Conservation (phyloP, 2,888 invertebrate genomes). For the Calameuta idolon region DNA sequence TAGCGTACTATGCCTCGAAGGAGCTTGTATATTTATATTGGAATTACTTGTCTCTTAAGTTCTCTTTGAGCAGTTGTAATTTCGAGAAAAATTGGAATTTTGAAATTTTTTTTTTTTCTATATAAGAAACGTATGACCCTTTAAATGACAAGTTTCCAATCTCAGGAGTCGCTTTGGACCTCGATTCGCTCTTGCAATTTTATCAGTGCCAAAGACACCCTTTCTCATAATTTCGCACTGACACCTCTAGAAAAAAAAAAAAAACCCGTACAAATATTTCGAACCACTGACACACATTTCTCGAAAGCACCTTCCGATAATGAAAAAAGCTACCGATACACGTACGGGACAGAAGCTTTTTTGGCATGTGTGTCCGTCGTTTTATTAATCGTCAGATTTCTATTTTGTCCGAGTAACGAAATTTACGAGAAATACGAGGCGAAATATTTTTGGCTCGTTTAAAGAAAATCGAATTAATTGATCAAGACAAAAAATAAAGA, state of each 20-base stretch:
- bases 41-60: no score
- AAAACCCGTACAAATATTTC: neutral
- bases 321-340: neutral
- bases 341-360: neutral
- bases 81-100: no score
- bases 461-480: neutral
- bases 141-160: no score
- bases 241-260: neutral
- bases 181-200: no score
- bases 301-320: neutral
- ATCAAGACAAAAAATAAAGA: neutral
- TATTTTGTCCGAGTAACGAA: neutral
- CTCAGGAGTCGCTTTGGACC: no score
- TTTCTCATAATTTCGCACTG: neutral
- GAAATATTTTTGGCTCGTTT: neutral
- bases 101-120: no score
- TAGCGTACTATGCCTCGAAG: no score
- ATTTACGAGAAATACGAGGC: neutral
- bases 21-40: no score
- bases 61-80: no score
- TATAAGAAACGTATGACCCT: no score
- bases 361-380: no score
- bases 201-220: neutral
- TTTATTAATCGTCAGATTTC: neutral
- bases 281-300: neutral